phyloP scores from a whole-genome alignment of 2,797 vertebrate species.

The Adelosebastes latens region DNA sequence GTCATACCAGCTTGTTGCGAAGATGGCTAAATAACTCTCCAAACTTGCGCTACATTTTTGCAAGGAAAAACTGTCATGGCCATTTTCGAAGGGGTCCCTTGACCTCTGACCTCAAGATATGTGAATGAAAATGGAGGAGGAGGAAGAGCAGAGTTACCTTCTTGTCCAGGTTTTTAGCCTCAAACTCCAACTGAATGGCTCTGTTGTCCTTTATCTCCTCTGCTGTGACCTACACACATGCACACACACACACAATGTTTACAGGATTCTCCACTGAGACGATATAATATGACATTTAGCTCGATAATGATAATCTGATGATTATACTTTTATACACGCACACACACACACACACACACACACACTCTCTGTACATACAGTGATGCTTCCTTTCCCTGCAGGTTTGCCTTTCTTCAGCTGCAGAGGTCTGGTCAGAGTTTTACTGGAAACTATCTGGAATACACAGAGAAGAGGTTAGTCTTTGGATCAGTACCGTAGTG shows the following conservation, averaged over 20 bases:
- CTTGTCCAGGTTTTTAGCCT: slow-evolving; percentile 92
- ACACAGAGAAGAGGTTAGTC: not conserved
- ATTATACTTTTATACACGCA: not conserved
- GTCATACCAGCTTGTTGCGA: no score
- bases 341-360: not conserved
- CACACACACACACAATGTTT: slow-evolving; percentile 20
- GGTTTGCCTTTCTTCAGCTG: slow-evolving; percentile 92
- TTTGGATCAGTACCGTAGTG: not conserved
- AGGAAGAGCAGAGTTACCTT: slow-evolving; percentile 82
- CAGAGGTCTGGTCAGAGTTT: slow-evolving; percentile 86
- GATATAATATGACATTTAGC: not conserved
- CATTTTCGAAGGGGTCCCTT: no score
- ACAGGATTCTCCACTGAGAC: not conserved
- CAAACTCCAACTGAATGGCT: slow-evolving; percentile 87
- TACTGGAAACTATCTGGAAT: slow-evolving; percentile 83
- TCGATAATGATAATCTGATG: not conserved
- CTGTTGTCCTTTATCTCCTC: slow-evolving; percentile 92
- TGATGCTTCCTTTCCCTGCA: slow-evolving; percentile 91
- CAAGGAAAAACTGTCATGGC: no score
- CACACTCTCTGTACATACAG: slow-evolving; percentile 68
- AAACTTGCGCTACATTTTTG: no score
- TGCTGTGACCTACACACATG: slow-evolving; percentile 83
- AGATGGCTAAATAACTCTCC: no score
- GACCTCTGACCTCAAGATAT: no score
- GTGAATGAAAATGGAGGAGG: not conserved